Evolutionary conservation across 2,113 vertebrate species (phyloP), one percentile per base, ranked within the genome.

Genomic region (Dicrurus megarhynchus): DNA sequence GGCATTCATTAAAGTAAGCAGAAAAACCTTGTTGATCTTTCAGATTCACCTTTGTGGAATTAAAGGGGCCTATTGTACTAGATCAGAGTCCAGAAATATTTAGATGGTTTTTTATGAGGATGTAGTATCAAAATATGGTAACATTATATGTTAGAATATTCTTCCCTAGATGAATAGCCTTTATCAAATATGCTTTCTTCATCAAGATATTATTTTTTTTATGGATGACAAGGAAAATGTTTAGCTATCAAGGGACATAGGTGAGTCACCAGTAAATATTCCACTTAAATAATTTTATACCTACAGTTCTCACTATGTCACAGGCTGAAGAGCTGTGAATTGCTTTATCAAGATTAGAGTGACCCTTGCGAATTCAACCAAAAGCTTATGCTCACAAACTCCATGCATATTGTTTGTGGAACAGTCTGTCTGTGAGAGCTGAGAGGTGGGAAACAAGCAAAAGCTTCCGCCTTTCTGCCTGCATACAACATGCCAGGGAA

Each of bases 1-100:
- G 71, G 26, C 37, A 92, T 95, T 97, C 84, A 95, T 95, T 95
- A 95, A 84, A 87, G 46, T 64, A 93, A 90, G 78, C 49, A 94
- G 77, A 79, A 88, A 96, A 96, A 74, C 50, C 37, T 52, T 94
- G 93, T 89, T 93, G 91, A 88, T 94, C 80, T 68, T 92, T 56
- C 52, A 81, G 60, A 79, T 86, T 81, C 60, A 55, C 61, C 42
- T 91, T 79, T 81, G 68, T 79, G 67, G 90, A 91, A 79, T 89
- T 76, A 77, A 57, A 87, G 35, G 27, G 59, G 26, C 85, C 67
- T 89, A 9, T 88, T 84, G 75, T 60, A 88, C 37, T 73, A 60
- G 59, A 41, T 69, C 47, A 69, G 39, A 74, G 46, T 84, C 33
- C n/a, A 90, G 35, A 84, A 85, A 75, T 57, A 49, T 35, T 80